These are phyloP conservation scores for Apodemia hepburni DNA, from an alignment of 2,888 invertebrate species.

Conservation along the genomic window DNA sequence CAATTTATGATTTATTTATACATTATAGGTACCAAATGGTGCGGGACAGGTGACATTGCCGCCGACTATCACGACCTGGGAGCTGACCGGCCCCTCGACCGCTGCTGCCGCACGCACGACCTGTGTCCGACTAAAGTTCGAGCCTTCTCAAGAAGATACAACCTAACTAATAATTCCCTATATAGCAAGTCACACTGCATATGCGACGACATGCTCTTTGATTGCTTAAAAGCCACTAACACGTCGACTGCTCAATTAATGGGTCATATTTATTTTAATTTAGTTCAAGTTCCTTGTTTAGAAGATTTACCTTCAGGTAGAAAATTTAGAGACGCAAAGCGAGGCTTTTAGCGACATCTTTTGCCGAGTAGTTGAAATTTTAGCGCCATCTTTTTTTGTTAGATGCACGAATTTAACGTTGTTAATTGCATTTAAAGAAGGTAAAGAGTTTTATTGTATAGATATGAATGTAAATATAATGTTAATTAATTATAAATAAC, in stretches of 20 bases:
- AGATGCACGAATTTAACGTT: conserved; percentile 47
- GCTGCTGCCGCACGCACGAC: conserved; percentile 95
- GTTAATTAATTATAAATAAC: conserved; percentile 36
- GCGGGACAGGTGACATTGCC: conserved; percentile 94
- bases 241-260: conserved; percentile 87
- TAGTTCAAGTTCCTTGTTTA: conserved; percentile 87
- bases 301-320: conserved; percentile 74
- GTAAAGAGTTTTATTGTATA: conserved; percentile 31
- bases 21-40: conserved; percentile 94
- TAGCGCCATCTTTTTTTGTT: conserved; percentile 59
- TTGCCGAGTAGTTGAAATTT: conserved; percentile 43
- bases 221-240: conserved; percentile 88
- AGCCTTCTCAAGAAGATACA: conserved; percentile 86
- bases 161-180: conserved; percentile 90
- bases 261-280: conserved; percentile 93
- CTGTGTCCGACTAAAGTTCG: conserved; percentile 91
- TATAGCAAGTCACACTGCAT: conserved; percentile 94
- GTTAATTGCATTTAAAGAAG: conserved; percentile 37
- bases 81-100: conserved; percentile 84
- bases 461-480: conserved; percentile 36
- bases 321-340: conserved; percentile 72
- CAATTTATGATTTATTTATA: too few species aligned
- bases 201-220: conserved; percentile 91
- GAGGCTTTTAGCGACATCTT: conserved; percentile 68
- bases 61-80: conserved; percentile 92